Evolutionary conservation across 2,888 invertebrate species (phyloP).

Genomic region (Tribolium freemani): DNA sequence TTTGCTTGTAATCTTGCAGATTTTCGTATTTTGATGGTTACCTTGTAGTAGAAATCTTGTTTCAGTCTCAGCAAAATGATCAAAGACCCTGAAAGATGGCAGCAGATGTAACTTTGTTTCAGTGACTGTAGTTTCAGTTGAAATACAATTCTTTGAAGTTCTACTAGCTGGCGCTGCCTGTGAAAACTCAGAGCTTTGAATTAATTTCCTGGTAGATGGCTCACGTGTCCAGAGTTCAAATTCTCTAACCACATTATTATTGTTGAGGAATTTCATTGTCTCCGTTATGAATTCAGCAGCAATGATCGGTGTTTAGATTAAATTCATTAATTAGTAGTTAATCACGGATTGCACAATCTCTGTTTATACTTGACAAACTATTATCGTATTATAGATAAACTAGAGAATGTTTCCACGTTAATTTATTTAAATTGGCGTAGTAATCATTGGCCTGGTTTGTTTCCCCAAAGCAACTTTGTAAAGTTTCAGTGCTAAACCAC

Average conservation of each 20-base stretch:
- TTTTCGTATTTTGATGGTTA: too few species aligned
- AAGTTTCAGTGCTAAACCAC: neutral
- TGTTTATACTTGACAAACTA: neutral
- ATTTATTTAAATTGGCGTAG: neutral
- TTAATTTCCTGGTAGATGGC: neutral
- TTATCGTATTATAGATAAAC: conserved; percentile 4
- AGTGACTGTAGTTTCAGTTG: too few species aligned
- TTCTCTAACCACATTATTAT: neutral
- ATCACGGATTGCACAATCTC: conserved; percentile 11
- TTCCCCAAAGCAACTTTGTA: neutral
- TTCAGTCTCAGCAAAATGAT: too few species aligned
- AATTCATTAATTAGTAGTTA: conserved; percentile 33
- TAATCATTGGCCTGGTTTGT: neutral
- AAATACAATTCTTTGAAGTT: too few species aligned
- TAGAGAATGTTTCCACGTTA: neutral
- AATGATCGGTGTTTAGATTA: conserved; percentile 24
- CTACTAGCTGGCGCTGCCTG: too few species aligned
- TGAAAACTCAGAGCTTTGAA: neutral
- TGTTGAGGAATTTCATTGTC: conserved; percentile 9
- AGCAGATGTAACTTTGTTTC: too few species aligned
- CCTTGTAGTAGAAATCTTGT: too few species aligned
- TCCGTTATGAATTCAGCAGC: conserved; percentile 6
- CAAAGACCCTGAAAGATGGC: too few species aligned
- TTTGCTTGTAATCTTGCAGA: too few species aligned
- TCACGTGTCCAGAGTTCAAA: neutral